A percentile compares a stretch with the other conserved stretches of the same genome.
These are phyloP conservation scores for Zygogramma bicolorata DNA, from an alignment of 2,888 invertebrate genomes.

Conservation along the genomic window DNA sequence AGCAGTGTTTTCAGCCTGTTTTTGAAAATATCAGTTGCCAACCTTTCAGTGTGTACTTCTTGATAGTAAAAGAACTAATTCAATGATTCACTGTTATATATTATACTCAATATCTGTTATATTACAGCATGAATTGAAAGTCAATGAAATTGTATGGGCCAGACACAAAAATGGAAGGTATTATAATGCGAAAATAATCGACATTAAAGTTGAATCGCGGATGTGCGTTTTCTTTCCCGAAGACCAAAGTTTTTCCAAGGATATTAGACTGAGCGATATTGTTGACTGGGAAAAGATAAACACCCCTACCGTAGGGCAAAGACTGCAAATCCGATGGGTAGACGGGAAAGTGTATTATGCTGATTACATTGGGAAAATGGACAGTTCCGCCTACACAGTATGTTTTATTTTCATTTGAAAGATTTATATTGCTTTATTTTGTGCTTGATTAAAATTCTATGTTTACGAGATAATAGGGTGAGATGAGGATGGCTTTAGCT, in stretches of 20 bases:
- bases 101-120: constrained; percentile 1
- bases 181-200: constrained; percentile 70
- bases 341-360: constrained; percentile 68
- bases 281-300: constrained; percentile 61
- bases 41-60: no score
- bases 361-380: constrained; percentile 66
- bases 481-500: no score
- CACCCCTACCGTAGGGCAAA: constrained; percentile 68
- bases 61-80: no score
- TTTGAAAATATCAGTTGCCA: no score
- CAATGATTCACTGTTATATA: no score
- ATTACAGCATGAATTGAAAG: constrained; percentile 30
- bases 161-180: constrained; percentile 73
- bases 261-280: constrained; percentile 70
- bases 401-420: constrained; percentile 33
- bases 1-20: no score
- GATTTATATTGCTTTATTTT: neutral
- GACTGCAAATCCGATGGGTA: constrained; percentile 71
- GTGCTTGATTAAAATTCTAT: neutral
- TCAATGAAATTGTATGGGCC: constrained; percentile 70
- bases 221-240: constrained; percentile 75
- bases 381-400: constrained; percentile 65
- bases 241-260: constrained; percentile 72
- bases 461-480: no score
- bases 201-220: constrained; percentile 67